Base-by-base conservation (phyloP, 2,888 invertebrate species). In the Drosophila maculinotata region DNA sequence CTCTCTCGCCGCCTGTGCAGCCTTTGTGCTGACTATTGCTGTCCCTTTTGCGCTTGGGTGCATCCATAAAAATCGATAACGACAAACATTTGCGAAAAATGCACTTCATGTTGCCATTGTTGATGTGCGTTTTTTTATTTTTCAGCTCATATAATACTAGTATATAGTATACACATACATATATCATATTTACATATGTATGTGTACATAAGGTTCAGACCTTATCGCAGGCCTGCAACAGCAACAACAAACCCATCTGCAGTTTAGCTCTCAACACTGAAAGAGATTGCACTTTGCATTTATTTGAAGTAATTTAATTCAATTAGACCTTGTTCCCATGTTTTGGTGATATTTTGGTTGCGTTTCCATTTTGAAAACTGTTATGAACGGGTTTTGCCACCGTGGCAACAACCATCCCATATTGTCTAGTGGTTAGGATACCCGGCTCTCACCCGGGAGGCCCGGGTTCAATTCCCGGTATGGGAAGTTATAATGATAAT, bases 341-440 rank as follows among this genome's bases (percentile, higher is more conserved):
- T 73, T 26, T 26, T 26, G 12, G 8, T 6, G 36, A 25, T 9
- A 30, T 10, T 33, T 6, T 26, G 51, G 15, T 9, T 35, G 26
- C 26, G 33, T 23, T 5, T 3, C 12, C 10, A 42, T 35, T 38
- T 31, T 28, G 10, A 20, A n/a, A 9, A 23, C 17, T 6, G 12
- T 38, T 53, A 63, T 53, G 2, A 15, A 10, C 9, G 10, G 12
- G 8, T 35, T 23, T n/a, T 35, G 48, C 12, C 2, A 6, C 12
- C 3, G 0, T 1, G 5, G 8, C 12, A 23, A 0, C 28, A 69
- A 44, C 38, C 41, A 69, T 85, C 80, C 85, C 80, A 85, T 85
- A 81, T 81, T 82, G 80, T 81, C 82, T 81, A 81, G 82, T 85
- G 85, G 85, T 81, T 80, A 84, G 79, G 84, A 80, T 84, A 79